Base-by-base conservation (phyloP, 2,113 vertebrate species). In the Odocoileus virginianus region DNA sequence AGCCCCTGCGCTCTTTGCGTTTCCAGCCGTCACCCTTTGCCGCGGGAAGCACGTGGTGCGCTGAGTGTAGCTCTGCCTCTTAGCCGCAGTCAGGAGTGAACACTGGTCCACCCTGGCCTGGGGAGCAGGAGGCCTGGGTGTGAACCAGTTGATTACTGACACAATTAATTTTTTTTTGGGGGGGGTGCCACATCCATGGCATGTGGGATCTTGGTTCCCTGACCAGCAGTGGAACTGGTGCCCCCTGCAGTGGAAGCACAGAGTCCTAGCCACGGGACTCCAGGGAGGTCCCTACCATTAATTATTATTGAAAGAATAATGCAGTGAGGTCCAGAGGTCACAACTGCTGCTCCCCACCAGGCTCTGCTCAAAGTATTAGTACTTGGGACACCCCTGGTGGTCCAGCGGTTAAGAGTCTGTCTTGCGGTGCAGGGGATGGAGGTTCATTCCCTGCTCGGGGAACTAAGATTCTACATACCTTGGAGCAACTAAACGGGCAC, bases 61-160 rank as follows among this genome's bases (percentile, higher is more conserved):
- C 10, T 9, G 13, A 14, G 6, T 4, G 25, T 16, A 43, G 2
- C 3, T 0, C 2, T 4, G 47, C 1, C 2, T 43, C 27, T 33
- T 30, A 52, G 36, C 50, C 4, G 28, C 10, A 0, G 7, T 21
- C 5, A 25, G 16, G 67, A n/a, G 1, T 13, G 60, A 64, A 17
- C 43, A 0, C 1, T 15, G 19, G 30, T 10, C 33, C 33, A 14
- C 21, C 14, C 47, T 45, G 45, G 47, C 45, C 47, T 43, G 17
- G 67, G 57, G 30, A 30, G 25, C 16, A 6, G 28, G 60, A 71
- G 28, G 9, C 50, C 30, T 12, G 50, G 52, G 21, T 55, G 7
- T 36, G 36, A 83, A n/a, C n/a, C 52, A 10, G 13, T 9, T 55
- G n/a, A 13, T 55, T 27, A 36, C 36, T 40, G n/a, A 84, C 27